phyloP scores from a whole-genome alignment of 1,140 invertebrate genomes.

The Drosophila repleta region DNA sequence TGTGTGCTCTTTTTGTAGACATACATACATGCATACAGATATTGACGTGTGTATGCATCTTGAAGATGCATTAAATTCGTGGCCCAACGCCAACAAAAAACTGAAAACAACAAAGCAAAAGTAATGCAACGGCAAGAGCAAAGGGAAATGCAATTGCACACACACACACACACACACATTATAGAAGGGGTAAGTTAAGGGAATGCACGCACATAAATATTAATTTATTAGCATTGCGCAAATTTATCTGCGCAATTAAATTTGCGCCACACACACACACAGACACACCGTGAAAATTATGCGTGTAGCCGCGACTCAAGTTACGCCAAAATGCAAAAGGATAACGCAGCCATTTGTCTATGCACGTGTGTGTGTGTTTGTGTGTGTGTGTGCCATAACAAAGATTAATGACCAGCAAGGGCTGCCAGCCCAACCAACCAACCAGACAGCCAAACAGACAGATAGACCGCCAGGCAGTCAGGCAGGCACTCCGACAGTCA shows the following conservation, averaged over 20 bases:
- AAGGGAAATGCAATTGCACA: constrained; percentile 30
- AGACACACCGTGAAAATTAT: constrained; percentile 40
- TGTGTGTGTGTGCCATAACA: constrained; percentile 70
- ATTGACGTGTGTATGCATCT: constrained; percentile 55
- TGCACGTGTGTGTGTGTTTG: constrained; percentile 10
- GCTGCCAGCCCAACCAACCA: constrained; percentile 49
- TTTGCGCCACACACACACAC: constrained; percentile 48
- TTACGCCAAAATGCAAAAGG: constrained; percentile 73
- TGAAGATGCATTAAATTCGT: constrained; percentile 72
- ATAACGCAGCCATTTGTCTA: constrained; percentile 59
- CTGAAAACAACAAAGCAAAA: constrained; percentile 49
- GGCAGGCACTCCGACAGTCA: background rate
- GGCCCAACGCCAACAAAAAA: constrained; percentile 57
- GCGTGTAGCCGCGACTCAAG: constrained; percentile 71
- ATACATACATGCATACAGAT: background rate
- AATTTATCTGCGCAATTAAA: constrained; percentile 80
- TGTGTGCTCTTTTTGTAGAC: constrained; percentile 9
- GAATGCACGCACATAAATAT: constrained; percentile 71
- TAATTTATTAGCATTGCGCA: constrained; percentile 76
- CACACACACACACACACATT: constrained; percentile 12
- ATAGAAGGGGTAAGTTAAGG: background rate
- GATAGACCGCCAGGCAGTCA: constrained; percentile 10
- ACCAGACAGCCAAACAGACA: constrained; percentile 7
- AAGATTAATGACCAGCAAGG: constrained; percentile 83
- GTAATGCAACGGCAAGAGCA: constrained; percentile 38